Evolutionary conservation across 2,113 vertebrate genomes (phyloP).

Genomic region (Morone chrysops): DNA sequence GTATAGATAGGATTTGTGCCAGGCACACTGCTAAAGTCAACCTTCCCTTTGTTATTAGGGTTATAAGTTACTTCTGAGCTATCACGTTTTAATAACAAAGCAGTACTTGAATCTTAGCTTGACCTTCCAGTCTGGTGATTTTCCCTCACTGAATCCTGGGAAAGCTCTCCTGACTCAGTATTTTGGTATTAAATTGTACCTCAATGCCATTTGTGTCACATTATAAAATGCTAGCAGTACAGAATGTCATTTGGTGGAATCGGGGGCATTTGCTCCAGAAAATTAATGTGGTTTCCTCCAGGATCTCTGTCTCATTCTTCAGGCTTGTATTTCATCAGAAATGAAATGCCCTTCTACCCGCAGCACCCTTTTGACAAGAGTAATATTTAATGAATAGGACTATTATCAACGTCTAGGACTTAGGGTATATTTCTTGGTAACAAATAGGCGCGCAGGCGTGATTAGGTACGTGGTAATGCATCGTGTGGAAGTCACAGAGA

Average conservation of each 20-base stretch:
- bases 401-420: constrained; percentile 95
- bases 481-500: constrained; percentile 49
- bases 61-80: constrained; percentile 27
- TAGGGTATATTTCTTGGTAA: constrained; percentile 91
- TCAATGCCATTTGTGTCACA: constrained; percentile 94
- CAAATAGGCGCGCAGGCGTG: constrained; percentile 87
- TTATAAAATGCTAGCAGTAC: constrained; percentile 96
- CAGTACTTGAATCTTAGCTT: constrained; percentile 49
- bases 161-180: constrained; percentile 79
- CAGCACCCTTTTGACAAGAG: constrained; percentile 91
- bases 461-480: constrained; percentile 56
- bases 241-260: constrained; percentile 95
- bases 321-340: constrained; percentile 93
- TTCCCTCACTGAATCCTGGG: constrained; percentile 68
- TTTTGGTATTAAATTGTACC: constrained; percentile 95
- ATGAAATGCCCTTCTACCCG: constrained; percentile 51
- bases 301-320: constrained; percentile 92
- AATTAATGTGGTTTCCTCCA: constrained; percentile 96
- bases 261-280: constrained; percentile 92
- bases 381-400: constrained; percentile 98
- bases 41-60: background rate
- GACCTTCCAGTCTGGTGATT: constrained; percentile 59
- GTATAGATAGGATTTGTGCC: background rate
- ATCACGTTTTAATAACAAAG: constrained; percentile 58
- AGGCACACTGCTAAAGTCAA: background rate